Conservation (phyloP, 2,113 vertebrate genomes). For the Campylomormyrus tamandua region DNA sequence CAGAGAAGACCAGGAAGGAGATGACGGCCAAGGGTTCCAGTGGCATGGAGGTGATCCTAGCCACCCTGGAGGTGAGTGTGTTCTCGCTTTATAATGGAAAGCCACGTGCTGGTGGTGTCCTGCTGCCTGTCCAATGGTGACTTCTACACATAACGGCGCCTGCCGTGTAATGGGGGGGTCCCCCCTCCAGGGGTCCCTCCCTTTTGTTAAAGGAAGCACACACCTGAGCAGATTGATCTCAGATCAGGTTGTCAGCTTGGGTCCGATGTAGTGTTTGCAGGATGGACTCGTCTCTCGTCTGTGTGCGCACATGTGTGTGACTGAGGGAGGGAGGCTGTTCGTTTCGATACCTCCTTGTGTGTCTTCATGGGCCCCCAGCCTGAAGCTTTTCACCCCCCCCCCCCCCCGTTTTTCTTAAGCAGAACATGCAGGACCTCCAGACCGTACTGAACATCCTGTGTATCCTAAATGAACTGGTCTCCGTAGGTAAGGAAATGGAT, state of each 20-base stretch:
- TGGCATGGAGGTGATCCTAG: slow-evolving; percentile 83
- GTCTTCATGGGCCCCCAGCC: background rate
- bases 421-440: slow-evolving; percentile 85
- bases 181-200: background rate
- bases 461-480: slow-evolving; percentile 86
- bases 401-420: slow-evolving; percentile 38
- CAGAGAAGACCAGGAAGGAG: slow-evolving; percentile 94
- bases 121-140: background rate
- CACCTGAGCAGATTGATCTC: background rate
- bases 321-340: background rate
- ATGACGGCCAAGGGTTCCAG: slow-evolving; percentile 88
- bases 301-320: background rate
- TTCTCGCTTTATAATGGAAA: background rate
- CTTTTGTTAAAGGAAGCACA: background rate
- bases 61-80: slow-evolving; percentile 78
- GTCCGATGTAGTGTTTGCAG: background rate
- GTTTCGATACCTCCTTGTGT: background rate
- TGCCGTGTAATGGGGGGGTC: background rate
- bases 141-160: background rate
- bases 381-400: background rate
- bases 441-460: slow-evolving; percentile 81
- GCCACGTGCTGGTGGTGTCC: background rate
- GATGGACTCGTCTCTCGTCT: background rate
- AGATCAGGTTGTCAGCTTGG: background rate
- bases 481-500: slow-evolving; percentile 68